A percentile compares a stretch with the other conserved stretches of the same genome.
phyloP scores from a whole-genome alignment of 2,888 invertebrate genomes.

The Metacarcinus magister region DNA sequence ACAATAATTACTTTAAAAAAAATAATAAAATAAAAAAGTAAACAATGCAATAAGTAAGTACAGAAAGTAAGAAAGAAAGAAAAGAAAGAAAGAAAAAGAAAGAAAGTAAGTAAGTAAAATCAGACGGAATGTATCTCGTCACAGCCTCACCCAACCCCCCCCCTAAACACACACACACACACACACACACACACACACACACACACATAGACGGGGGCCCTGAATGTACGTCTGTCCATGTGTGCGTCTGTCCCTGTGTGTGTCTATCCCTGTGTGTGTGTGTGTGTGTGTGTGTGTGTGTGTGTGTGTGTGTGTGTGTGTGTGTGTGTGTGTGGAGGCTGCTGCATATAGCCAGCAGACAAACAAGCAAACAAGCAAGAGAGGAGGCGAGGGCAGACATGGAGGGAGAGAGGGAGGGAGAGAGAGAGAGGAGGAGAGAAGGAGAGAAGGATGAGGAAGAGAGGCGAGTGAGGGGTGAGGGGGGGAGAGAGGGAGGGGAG shows the following conservation, averaged over 20 bases:
- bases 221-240: too few species aligned
- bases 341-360: neutral
- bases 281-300: neutral
- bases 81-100: too few species aligned
- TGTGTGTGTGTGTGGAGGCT: neutral
- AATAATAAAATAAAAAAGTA: neutral
- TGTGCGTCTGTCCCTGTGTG: too few species aligned
- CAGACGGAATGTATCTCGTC: too few species aligned
- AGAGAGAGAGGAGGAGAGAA: neutral
- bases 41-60: neutral
- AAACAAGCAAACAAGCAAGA: neutral
- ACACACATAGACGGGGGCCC: neutral
- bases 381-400: too few species aligned
- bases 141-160: neutral
- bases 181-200: neutral
- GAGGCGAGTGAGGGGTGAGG: neutral
- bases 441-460: neutral
- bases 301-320: slow-evolving; percentile 26
- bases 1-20: neutral
- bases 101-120: too few species aligned
- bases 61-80: too few species aligned
- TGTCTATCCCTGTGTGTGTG: too few species aligned
- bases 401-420: neutral
- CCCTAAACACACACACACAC: too few species aligned
- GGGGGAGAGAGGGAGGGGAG: neutral